Evolutionary conservation across 2,797 vertebrate species (phyloP).

Genomic region (Neostethus bicornis): DNA sequence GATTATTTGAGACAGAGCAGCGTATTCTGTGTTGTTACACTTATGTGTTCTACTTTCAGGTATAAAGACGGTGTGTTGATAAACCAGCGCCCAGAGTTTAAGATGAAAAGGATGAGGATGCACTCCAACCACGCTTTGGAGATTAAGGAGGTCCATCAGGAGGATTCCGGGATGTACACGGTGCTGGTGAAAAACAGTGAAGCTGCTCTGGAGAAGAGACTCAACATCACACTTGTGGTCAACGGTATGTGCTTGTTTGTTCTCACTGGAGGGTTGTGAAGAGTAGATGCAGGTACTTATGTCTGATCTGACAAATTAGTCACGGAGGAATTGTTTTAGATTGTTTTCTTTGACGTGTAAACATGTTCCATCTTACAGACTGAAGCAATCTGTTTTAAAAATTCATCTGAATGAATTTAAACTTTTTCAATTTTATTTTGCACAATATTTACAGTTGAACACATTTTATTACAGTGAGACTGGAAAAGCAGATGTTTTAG

Average conservation of each 20-base stretch:
- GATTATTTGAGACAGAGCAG: slow-evolving; percentile 14
- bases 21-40: not conserved
- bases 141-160: slow-evolving; percentile 89
- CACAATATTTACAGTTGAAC: too few relatives aligned
- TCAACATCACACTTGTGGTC: slow-evolving; percentile 77
- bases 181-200: slow-evolving; percentile 85
- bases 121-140: slow-evolving; percentile 87
- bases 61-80: slow-evolving; percentile 90
- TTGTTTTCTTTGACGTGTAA: too few relatives aligned
- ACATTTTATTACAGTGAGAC: too few relatives aligned
- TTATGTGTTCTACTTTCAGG: slow-evolving; percentile 74
- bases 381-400: too few relatives aligned
- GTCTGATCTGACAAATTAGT: not conserved
- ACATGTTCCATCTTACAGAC: too few relatives aligned
- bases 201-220: slow-evolving; percentile 82
- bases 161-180: slow-evolving; percentile 87
- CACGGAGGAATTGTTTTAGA: not conserved
- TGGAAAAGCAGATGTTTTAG: slow-evolving; percentile 5
- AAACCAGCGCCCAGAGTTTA: slow-evolving; percentile 79
- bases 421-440: too few relatives aligned
- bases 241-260: slow-evolving; percentile 65
- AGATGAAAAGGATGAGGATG: slow-evolving; percentile 75
- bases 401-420: too few relatives aligned
- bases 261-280: not conserved
- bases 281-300: not conserved